phyloP scores from a whole-genome alignment of 2,113 vertebrate genomes.

The Crotalus helleri region DNA sequence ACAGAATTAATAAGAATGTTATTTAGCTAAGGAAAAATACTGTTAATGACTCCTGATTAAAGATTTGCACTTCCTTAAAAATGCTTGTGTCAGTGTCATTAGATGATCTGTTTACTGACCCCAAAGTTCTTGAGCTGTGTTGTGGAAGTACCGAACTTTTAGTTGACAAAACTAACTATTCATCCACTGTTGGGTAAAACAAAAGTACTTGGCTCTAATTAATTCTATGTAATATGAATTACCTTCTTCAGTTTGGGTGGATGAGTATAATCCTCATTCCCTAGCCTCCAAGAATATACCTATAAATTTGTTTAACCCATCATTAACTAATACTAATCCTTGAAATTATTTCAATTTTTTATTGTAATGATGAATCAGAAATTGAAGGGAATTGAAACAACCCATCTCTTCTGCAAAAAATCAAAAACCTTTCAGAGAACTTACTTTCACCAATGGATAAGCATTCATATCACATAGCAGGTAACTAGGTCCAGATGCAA shows the following conservation, averaged over 20 bases:
- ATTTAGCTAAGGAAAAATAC: too few species aligned
- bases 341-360: neutral
- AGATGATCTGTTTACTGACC: neutral
- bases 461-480: neutral
- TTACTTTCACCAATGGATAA: neutral
- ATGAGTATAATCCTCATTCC: neutral
- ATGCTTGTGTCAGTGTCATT: neutral
- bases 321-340: neutral
- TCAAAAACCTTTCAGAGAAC: too few species aligned
- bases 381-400: neutral
- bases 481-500: neutral
- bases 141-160: conserved; percentile 31
- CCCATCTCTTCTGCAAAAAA: neutral
- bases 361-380: neutral
- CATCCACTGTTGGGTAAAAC: conserved; percentile 30
- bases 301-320: neutral
- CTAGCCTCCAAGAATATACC: too few species aligned
- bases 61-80: too few species aligned
- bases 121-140: neutral
- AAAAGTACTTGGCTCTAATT: conserved; percentile 9
- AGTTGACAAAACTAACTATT: conserved; percentile 13
- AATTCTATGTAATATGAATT: conserved; percentile 10
- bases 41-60: too few species aligned
- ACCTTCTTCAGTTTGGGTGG: neutral
- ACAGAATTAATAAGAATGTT: too few species aligned